Percentiles rank a stretch among this genome's conserved stretches.
Evolutionary conservation across 1,140 invertebrate genomes (phyloP).

Genomic region (Maconellicoccus hirsutus): DNA sequence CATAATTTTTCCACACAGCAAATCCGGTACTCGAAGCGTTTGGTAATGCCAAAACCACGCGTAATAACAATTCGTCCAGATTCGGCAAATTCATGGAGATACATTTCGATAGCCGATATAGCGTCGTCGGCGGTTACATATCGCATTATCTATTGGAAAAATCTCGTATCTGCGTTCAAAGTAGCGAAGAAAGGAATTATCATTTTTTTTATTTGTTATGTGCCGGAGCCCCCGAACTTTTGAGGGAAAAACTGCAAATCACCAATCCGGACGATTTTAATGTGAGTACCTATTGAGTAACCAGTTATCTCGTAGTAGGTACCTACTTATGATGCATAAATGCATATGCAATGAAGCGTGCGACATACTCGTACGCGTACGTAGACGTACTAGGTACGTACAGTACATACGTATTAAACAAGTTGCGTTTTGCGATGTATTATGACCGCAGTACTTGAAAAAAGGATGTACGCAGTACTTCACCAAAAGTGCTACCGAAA

Average conservation of each 20-base stretch:
- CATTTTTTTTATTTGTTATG: constrained; percentile 94
- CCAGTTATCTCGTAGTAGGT: no score
- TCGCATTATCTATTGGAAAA: constrained; percentile 93
- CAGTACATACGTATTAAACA: no score
- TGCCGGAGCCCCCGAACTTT: constrained; percentile 68
- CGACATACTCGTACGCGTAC: no score
- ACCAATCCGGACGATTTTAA: constrained; percentile 77
- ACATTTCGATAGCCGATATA: constrained; percentile 75
- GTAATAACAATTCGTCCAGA: constrained; percentile 88
- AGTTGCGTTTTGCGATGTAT: no score
- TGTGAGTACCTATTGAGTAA: constrained; percentile 41
- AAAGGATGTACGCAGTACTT: constrained; percentile 91
- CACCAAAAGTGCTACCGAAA: constrained; percentile 55
- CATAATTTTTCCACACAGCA: constrained; percentile 42
- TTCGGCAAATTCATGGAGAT: constrained; percentile 98
- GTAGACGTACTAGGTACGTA: no score
- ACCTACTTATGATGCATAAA: no score
- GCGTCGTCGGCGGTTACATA: constrained; percentile 83
- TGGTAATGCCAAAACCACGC: constrained; percentile 92
- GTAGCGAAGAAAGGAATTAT: constrained; percentile 81
- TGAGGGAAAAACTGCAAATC: constrained; percentile 62
- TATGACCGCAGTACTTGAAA: constrained; percentile 64
- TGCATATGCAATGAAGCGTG: no score
- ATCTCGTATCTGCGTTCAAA: constrained; percentile 77
- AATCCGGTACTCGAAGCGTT: constrained; percentile 95